Evolutionary conservation across 2,113 vertebrate species (phyloP), one percentile per base, ranked within the genome.

Genomic region (Hystrix cristata): DNA sequence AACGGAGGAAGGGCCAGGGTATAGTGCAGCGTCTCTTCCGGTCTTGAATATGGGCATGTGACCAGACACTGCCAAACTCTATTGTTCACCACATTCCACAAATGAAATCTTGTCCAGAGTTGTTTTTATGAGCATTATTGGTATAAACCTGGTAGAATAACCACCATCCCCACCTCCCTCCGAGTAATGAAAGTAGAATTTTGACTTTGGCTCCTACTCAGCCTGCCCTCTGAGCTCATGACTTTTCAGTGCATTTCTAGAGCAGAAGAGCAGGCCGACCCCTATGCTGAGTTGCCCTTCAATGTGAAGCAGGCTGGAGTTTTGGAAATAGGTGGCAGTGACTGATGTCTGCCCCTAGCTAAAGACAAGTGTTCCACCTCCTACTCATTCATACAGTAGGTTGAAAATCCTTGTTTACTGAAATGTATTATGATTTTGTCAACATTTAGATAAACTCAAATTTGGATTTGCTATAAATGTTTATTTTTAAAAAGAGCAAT

Each of bases 401-500:
- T 92, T 95, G 81, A 91, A 97, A 96, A 91, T 80, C 60, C 46
- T 87, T 95, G 57, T 96, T 90, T 95, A 92, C 48, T 71, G 51
- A 62, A 83, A 1, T 96, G 29, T 98, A 94, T 87, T 98, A 91
- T 87, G 80, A 76, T 91, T 96, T 82, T 97, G 83, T 97, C 96
- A 97, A 81, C 51, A 82, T 13, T 82, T 89, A 90, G 57, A 91
- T 79, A 57, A 87, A 95, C 90, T 90, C 74, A 74, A 82, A 95
- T 53, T 94, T 97, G 82, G 59, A 79, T 97, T 64, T 97, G 48
- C 97, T 86, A 78, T 84, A 96, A 94, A 95, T 90, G 67, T 91
- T 96, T 96, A 97, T 97, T 97, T 98, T 97, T 79, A 38, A 57
- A 93, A 91, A 95, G 71, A 97, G 13, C 89, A 97, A 90, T 97